phyloP scores from a whole-genome alignment of 1,140 invertebrate species.

The Thrips palmi region DNA sequence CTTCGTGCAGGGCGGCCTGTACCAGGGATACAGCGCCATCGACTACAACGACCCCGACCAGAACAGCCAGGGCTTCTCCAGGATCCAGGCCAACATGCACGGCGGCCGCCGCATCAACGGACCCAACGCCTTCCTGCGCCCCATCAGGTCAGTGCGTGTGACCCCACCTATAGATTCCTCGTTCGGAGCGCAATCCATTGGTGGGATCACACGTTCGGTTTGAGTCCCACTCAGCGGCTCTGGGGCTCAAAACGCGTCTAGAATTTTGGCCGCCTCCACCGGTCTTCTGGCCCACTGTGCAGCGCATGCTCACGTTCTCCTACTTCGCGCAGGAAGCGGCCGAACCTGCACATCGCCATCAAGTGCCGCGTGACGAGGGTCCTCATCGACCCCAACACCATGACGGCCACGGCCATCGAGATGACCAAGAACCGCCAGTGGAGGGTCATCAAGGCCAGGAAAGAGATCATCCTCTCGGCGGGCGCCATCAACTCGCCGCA shows the following conservation, averaged over 20 bases:
- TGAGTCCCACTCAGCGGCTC: too few relatives aligned
- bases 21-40: slow-evolving; percentile 30
- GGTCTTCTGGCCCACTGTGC: too few relatives aligned
- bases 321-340: too few relatives aligned
- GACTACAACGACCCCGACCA: slow-evolving; percentile 36
- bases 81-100: slow-evolving; percentile 21
- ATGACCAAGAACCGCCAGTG: slow-evolving; percentile 32
- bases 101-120: slow-evolving; percentile 10
- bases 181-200: too few relatives aligned
- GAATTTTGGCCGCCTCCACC: too few relatives aligned
- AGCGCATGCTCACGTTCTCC: too few relatives aligned
- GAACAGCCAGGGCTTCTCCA: slow-evolving; percentile 28
- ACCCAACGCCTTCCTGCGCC: slow-evolving; percentile 30
- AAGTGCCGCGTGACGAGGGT: slow-evolving; percentile 37
- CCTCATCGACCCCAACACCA: slow-evolving; percentile 32
- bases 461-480: slow-evolving; percentile 18
- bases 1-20: slow-evolving; percentile 32
- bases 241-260: too few relatives aligned
- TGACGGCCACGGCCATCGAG: slow-evolving; percentile 43
- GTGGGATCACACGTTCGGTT: too few relatives aligned
- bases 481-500: slow-evolving; percentile 19
- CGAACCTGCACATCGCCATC: slow-evolving; percentile 41
- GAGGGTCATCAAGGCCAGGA: slow-evolving; percentile 16
- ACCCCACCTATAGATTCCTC: too few relatives aligned
- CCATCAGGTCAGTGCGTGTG: slow-evolving; percentile 26